Evolutionary conservation across 2,797 vertebrate species (phyloP), one percentile per base, ranked within the genome.

Genomic region (Neopelma chrysocephalum): DNA sequence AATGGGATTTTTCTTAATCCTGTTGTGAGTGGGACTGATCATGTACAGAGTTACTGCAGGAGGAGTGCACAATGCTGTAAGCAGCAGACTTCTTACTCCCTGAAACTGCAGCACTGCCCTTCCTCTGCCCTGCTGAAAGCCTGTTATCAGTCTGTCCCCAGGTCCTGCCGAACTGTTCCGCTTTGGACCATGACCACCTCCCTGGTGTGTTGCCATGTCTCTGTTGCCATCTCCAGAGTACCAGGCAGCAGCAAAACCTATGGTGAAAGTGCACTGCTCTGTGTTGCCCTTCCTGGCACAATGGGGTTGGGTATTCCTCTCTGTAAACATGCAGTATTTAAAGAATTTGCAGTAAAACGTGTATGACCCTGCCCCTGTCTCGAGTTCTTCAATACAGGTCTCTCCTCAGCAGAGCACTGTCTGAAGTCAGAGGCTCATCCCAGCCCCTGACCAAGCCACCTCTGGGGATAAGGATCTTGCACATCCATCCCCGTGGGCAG

Each of bases 281-380:
- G 14, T 3, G 2, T 56, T 72, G 86, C 76, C 23, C 25, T 51
- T 22, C 45, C 15, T 6, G 1, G 12, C 7, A 53, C 60, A 42
- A 38, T 40, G 26, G 11, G 18, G 8, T 61, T 50, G 68, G 50
- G 36, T 4, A 1, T 68, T 87, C 36, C 32, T 78, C 45, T 68
- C 61, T 61, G 40, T 68, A 71, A 81, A 72, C 3, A 1, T 3
- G 34, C 34, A 27, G 38, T 20, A 47, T 85, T 61, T 38, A 53
- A 91, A 89, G 78, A 91, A 76, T 77, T 61, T 72, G 48, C 60
- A 66, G 48, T 85, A 93, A 90, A 89, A 87, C 31, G 51, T 48
- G 4, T 42, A 12, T 77, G 56, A 70, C 54, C 50, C 54, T 43
- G n/a, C 25, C 42, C 13, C 40, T 54, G 43, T 77, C 72, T 64